A percentile compares a stretch with the other conserved stretches of the same genome.
phyloP scores from a whole-genome alignment of 2,888 invertebrate genomes.

The Leptinotarsa juncta region DNA sequence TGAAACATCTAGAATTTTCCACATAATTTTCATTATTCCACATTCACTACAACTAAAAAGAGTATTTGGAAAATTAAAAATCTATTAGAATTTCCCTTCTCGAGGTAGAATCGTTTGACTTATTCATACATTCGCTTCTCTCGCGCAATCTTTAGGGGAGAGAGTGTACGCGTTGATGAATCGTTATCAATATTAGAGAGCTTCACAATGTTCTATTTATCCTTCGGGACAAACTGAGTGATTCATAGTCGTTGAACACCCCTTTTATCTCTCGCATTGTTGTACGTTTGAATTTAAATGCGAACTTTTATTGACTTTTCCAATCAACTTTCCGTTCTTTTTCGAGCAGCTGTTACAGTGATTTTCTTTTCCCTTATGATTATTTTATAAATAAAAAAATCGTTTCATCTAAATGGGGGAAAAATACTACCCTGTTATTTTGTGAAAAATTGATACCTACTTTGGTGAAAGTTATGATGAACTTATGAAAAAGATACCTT shows the following conservation, averaged over 20 bases:
- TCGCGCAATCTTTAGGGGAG: constrained; percentile 21
- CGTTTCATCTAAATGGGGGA: no score
- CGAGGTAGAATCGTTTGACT: background rate
- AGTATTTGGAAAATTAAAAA: no score
- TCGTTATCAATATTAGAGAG: constrained; percentile 35
- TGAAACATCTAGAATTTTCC: no score
- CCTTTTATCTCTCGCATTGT: constrained; percentile 32
- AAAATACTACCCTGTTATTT: no score
- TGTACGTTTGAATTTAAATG: constrained; percentile 37
- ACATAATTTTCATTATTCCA: no score
- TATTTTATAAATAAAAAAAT: background rate
- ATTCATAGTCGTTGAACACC: constrained; percentile 39
- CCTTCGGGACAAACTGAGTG: constrained; percentile 32
- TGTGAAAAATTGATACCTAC: no score
- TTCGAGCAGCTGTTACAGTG: constrained; percentile 2
- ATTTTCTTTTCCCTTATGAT: background rate
- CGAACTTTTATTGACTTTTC: constrained; percentile 20
- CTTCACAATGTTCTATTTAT: constrained; percentile 37
- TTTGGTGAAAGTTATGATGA: no score
- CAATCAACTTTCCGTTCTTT: constrained; percentile 14
- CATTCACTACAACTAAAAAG: no score
- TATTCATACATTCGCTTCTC: background rate
- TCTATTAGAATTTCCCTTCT: no score
- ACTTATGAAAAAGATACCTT: no score
- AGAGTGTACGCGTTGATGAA: constrained; percentile 38